Percentiles rank a stretch among this genome's conserved stretches.
phyloP scores from a whole-genome alignment of 2,888 invertebrate species.

The Lasioglossum leucozonium region DNA sequence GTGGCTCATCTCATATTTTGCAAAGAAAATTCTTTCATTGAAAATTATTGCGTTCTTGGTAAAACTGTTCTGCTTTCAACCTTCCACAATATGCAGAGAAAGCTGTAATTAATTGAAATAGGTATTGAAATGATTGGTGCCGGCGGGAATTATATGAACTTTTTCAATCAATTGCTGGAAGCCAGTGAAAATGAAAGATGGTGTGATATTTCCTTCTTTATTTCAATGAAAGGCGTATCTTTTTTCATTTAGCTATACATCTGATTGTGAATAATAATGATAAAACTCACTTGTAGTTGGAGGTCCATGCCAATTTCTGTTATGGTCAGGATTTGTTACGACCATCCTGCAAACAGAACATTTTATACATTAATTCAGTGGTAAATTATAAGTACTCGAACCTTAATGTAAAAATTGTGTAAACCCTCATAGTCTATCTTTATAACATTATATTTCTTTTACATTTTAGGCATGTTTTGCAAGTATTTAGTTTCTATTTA shows the following conservation, averaged over 20 bases:
- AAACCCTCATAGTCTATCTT: neutral
- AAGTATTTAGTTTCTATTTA: neutral
- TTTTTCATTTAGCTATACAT: neutral
- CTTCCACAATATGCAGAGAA: neutral
- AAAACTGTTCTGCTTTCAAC: neutral
- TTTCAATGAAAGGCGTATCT: neutral
- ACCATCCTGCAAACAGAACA: neutral
- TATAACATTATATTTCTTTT: neutral
- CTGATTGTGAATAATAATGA: neutral
- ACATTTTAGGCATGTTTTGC: neutral
- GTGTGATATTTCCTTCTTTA: neutral
- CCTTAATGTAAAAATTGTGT: too few species aligned
- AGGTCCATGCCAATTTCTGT: neutral
- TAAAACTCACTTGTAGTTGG: conserved; percentile 6
- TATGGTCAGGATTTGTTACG: neutral
- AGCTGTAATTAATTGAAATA: neutral
- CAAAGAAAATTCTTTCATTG: neutral
- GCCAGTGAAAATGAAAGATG: neutral
- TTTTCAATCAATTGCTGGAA: neutral
- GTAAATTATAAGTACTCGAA: neutral
- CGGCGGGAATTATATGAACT: neutral
- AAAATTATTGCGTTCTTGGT: neutral
- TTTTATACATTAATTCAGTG: neutral
- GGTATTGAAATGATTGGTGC: neutral
- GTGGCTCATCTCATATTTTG: too few species aligned